A percentile compares a stretch with the other conserved stretches of the same genome.
phyloP scores from a whole-genome alignment of 2,797 vertebrate species.

The Rhynchotus rufescens region DNA sequence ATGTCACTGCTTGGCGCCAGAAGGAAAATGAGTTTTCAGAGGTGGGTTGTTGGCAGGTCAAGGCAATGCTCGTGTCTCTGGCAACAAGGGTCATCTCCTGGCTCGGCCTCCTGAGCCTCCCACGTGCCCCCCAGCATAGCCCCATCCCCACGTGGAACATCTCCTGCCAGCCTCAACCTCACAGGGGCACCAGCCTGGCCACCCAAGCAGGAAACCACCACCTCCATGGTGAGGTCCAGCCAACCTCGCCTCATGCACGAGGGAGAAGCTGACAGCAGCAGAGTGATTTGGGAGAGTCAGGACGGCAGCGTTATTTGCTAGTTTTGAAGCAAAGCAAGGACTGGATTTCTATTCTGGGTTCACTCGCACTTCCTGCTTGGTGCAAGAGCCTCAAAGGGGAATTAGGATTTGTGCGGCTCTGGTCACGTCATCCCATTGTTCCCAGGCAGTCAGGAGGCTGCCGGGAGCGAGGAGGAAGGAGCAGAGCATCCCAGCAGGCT shows the following conservation, averaged over 20 bases:
- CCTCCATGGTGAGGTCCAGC: not conserved
- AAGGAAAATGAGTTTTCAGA: not conserved
- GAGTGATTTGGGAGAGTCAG: not conserved
- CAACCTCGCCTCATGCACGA: fast-evolving
- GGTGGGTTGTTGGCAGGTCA: not conserved
- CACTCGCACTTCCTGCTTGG: not conserved
- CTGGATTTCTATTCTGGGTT: not conserved
- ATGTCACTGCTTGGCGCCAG: not conserved
- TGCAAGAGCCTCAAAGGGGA: not conserved
- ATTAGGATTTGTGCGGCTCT: not conserved
- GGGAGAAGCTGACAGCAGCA: not conserved
- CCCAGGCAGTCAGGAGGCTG: not conserved
- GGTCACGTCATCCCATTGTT: conserved; percentile 39
- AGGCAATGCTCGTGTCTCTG: not conserved
- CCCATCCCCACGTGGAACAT: not conserved
- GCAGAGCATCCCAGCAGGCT: conserved; percentile 15
- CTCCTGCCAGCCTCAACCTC: not conserved
- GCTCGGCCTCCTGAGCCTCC: not conserved
- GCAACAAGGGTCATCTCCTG: not conserved
- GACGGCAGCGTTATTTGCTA: not conserved
- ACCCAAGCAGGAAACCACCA: fast-evolving
- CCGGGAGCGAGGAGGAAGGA: not conserved
- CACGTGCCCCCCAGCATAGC: fast-evolving
- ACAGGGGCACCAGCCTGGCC: not conserved
- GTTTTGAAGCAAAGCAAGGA: not conserved